These are phyloP conservation scores for Otus sunia DNA, from an alignment of 2,113 vertebrate species.

Conservation along the genomic window DNA sequence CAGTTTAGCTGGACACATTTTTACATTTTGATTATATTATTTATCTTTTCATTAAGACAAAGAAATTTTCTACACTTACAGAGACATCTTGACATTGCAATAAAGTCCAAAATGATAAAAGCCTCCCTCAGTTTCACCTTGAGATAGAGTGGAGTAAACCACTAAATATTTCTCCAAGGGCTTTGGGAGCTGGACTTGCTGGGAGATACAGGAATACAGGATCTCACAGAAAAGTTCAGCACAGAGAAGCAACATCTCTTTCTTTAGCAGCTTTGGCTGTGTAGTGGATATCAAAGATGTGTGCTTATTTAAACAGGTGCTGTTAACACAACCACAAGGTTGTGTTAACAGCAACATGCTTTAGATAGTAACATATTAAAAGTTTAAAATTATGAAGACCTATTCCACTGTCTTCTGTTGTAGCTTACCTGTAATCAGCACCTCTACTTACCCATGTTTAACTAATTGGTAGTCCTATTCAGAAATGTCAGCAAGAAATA, in stretches of 20 bases:
- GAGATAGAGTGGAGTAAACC: background rate
- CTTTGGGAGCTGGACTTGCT: background rate
- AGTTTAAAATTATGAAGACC: background rate
- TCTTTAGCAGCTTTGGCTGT: background rate
- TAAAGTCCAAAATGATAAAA: background rate
- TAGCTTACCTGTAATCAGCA: background rate
- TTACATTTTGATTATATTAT: background rate
- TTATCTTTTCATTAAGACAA: background rate
- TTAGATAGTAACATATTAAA: background rate
- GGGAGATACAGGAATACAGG: background rate
- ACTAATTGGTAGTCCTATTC: constrained; percentile 22
- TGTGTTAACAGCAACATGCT: background rate
- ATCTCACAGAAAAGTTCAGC: background rate
- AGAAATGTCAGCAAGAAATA: constrained; percentile 38
- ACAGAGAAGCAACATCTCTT: background rate
- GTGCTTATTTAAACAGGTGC: background rate
- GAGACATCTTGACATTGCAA: background rate
- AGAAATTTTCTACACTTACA: background rate
- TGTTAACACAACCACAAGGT: background rate
- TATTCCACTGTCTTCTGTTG: background rate
- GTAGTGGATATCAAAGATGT: background rate
- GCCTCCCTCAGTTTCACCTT: background rate
- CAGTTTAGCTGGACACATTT: background rate
- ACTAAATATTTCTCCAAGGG: background rate
- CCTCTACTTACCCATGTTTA: background rate